phyloP scores from a whole-genome alignment of 2,113 vertebrate species.

The Charadrius vociferus region DNA sequence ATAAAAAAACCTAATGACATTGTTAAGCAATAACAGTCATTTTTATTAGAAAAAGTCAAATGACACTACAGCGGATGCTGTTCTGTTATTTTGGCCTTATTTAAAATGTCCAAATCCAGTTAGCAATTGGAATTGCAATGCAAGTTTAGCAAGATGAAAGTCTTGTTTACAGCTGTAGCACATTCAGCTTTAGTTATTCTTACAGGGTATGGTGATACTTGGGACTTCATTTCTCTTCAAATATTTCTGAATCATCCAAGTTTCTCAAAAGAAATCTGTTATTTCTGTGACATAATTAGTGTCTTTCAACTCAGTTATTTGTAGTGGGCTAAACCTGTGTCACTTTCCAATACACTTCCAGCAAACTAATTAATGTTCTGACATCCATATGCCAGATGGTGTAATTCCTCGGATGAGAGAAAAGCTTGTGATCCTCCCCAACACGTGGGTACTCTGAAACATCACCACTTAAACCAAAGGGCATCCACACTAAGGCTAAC shows the following conservation, averaged over 20 bases:
- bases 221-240: neutral
- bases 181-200: neutral
- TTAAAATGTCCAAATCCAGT: neutral
- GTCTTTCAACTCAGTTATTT: neutral
- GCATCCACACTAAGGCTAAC: neutral
- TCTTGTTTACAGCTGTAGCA: neutral
- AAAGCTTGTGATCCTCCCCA: neutral
- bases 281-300: neutral
- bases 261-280: neutral
- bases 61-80: neutral
- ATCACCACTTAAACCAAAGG: constrained; percentile 28
- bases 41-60: neutral
- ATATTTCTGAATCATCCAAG: neutral
- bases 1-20: neutral
- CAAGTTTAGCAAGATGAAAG: neutral
- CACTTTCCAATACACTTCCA: neutral
- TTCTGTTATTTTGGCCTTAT: neutral
- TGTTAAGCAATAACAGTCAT: neutral
- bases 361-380: neutral
- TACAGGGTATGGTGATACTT: neutral
- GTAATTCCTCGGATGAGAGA: neutral
- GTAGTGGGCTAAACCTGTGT: neutral
- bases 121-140: neutral
- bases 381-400: neutral
- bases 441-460: neutral